A percentile compares a stretch with the other conserved stretches of the same genome.
Conservation (phyloP, 2,113 vertebrate genomes). For the Struthio camelus region DNA sequence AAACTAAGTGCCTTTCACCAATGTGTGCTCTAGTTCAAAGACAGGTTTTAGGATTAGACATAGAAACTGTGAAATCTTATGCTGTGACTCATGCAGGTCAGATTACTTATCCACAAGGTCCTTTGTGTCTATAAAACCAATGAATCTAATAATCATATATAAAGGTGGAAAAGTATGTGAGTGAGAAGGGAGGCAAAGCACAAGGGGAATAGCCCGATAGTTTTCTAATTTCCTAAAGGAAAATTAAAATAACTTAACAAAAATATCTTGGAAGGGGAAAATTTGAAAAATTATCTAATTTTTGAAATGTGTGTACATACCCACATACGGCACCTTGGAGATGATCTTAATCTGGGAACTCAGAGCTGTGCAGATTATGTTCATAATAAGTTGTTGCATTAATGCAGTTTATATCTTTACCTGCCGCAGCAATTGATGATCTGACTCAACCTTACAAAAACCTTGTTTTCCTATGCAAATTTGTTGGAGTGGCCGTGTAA, state of each 20-base stretch:
- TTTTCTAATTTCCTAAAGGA: background rate
- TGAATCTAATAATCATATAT: constrained; percentile 17
- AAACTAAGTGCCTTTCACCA: constrained; percentile 15
- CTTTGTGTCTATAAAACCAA: background rate
- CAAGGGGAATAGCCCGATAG: background rate
- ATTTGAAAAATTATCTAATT: background rate
- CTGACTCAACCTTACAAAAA: background rate
- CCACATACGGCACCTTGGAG: background rate
- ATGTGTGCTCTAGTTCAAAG: constrained; percentile 11
- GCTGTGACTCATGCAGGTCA: constrained; percentile 4
- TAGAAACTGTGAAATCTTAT: background rate
- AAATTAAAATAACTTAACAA: background rate
- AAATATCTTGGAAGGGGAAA: background rate
- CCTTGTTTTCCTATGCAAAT: background rate
- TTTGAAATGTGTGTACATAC: background rate
- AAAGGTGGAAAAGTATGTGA: background rate
- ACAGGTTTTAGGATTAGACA: constrained; percentile 1
- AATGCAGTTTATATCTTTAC: background rate
- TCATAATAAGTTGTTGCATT: background rate
- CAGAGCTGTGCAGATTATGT: background rate
- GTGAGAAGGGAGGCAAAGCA: background rate
- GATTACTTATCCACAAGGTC: background rate
- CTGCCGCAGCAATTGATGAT: background rate
- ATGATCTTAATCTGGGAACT: background rate
- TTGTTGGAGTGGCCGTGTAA: background rate